Evolutionary conservation across 2,113 vertebrate species (phyloP), one percentile per base, ranked within the genome.

Genomic region (Ibidorhyncha struthersii): DNA sequence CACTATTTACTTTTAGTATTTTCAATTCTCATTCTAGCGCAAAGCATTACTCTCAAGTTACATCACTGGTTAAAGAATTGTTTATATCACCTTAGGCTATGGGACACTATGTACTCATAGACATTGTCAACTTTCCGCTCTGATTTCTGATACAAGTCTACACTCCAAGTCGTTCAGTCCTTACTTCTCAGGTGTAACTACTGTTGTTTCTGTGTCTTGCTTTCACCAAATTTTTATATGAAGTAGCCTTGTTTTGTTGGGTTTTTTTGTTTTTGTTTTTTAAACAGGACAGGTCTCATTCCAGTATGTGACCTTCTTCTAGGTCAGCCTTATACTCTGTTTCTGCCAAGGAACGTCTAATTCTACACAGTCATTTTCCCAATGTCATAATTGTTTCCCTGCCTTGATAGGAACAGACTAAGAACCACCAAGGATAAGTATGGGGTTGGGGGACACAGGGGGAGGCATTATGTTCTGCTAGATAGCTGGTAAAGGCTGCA

Each of bases 371-470:
- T 26, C 76, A 50, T 78, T 43, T 61, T 61, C 52, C 25, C 50
- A 49, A 23, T 32, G n/a, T 30, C 40, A 2, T 32, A n/a, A 50
- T 38, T 50, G 8, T 29, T 91, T 43, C 30, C 12, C 13, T 74
- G 43, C 32, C n/a, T 71, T 21, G 8, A 41, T 20, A 50, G 38
- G 8, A 43, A 34, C 27, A 26, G 45, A n/a, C 23, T 61, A 86
- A 89, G 34, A 66, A 78, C 8, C 2, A 62, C 21, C 15, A 71
- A 15, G 8, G 16, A 7, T 38, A 58, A 34, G 16, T 21, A 52
- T 1, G 2, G 26, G 15, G 19, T 2, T 19, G 14, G 32, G 6
- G 1, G 4, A 10, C 3, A 5, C 29, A 29, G 8, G 4, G 12
- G 9, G 23, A 53, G 38, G 23, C 56, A 61, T 47, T 82, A 59